Base-by-base conservation (phyloP, 1,140 invertebrate species). In the Ruditapes philippinarum region DNA sequence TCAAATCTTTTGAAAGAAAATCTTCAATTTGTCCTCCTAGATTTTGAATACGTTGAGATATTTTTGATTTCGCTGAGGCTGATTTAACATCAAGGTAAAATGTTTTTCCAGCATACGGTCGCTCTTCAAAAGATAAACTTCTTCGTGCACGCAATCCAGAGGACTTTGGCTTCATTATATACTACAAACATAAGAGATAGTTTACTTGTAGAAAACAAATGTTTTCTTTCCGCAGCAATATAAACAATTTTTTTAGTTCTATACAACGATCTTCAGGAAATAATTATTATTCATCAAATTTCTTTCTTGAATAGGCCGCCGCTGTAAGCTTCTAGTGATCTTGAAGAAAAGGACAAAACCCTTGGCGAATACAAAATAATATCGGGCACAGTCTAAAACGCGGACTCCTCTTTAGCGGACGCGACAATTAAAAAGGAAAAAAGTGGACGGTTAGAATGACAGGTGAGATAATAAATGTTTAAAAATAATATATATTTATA, bases 51-150 rank as follows among this genome's bases (percentile, higher is more conserved):
- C 90, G 68, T 31, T 89, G 70, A 0, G 42, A 38, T 28, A 92
- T 82, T 74, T 90, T 91, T 7, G 73, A 81, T 73, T 65, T 92
- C 12, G 89, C 38, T 31, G 89, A 89, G 33, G 68, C 57, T 3
- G 89, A 78, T 78, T 86, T 89, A n/a, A 93, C 84, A 70, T 93
- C 93, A 22, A 93, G 33, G 74, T 92, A 93, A 85, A 92, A 92
- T 19, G 60, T 87, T 76, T 87, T 92, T 5, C 70, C 40, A 51
- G 60, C 42, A 38, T 78, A 91, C 22, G 91, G 88, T 28, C 83
- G 80, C 31, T 89, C 83, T 31, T 73, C 51, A 65, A 93, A 93
- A 76, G 90, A 73, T 22, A 92, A 87, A 28, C 85, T 88, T 74
- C 92, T 86, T 62, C 90, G 86, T 0, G 78, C 91, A 57, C 76